Percentiles rank a stretch among this genome's conserved stretches.
Evolutionary conservation across 2,888 invertebrate genomes (phyloP).

Genomic region (Machimus atricapillus): DNA sequence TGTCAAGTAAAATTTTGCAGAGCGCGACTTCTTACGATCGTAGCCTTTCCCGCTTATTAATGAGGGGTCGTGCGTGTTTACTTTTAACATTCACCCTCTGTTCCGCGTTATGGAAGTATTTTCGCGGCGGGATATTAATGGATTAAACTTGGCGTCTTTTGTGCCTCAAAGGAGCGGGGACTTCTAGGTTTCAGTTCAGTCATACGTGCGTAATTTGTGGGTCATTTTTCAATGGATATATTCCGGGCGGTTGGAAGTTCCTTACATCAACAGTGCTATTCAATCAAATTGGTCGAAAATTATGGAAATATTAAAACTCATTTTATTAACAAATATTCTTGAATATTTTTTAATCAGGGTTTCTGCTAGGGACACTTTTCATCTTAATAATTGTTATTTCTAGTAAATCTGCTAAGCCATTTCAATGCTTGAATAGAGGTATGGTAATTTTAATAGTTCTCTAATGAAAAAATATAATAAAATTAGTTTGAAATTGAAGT

Average conservation of each 20-base stretch:
- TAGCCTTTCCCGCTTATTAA: not conserved
- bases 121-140: slow-evolving; percentile 6
- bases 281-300: not conserved
- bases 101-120: not conserved
- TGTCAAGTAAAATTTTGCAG: slow-evolving; percentile 1
- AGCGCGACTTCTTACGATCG: not conserved
- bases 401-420: too few species aligned
- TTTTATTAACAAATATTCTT: not conserved
- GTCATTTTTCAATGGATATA: not conserved
- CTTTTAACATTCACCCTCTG: not conserved
- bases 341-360: too few species aligned
- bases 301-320: not conserved
- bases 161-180: not conserved
- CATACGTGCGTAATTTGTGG: not conserved
- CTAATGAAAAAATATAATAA: too few species aligned
- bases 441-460: too few species aligned
- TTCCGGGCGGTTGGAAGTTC: not conserved
- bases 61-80: not conserved
- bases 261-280: not conserved
- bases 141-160: slow-evolving; percentile 5
- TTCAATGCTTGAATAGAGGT: too few species aligned
- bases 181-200: not conserved
- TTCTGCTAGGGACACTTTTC: too few species aligned
- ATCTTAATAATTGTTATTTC: too few species aligned
- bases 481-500: too few species aligned